Conservation (phyloP, 2,888 invertebrate genomes). For the Clivina fossor region DNA sequence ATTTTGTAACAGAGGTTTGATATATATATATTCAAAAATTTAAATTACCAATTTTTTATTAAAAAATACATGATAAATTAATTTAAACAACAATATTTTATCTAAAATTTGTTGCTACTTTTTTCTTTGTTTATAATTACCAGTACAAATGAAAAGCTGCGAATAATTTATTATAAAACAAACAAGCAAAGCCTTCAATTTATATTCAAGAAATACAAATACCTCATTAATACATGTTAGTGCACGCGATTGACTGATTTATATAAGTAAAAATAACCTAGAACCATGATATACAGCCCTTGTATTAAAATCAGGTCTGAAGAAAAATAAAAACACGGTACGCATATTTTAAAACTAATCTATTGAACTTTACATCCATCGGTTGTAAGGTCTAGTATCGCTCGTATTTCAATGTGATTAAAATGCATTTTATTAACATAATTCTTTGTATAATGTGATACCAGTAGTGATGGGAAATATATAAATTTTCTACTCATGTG, state of each 20-base stretch:
- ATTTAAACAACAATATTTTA: no score
- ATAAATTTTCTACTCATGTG: no score
- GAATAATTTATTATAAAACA: no score
- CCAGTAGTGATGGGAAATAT: conserved; percentile 26
- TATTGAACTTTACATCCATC: background rate
- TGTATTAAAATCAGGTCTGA: conserved; percentile 21
- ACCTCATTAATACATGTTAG: conserved; percentile 17
- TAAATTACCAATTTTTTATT: no score
- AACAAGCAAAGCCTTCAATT: no score
- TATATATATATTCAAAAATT: no score
- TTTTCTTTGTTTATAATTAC: no score
- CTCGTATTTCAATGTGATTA: conserved; percentile 18
- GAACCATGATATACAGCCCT: conserved; percentile 25
- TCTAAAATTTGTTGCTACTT: no score
- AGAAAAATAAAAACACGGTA: conserved; percentile 14
- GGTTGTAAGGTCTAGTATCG: conserved; percentile 12
- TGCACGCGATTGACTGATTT: conserved; percentile 19
- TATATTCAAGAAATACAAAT: no score
- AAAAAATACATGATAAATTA: no score
- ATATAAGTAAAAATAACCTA: conserved; percentile 23
- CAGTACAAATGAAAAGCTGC: no score
- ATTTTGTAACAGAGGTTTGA: no score
- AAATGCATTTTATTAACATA: conserved; percentile 32
- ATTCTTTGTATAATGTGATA: conserved; percentile 27
- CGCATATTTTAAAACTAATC: conserved; percentile 5